Percentiles rank a stretch among this genome's conserved stretches.
Evolutionary conservation across 64 coral and sea anemone species (phyloP).

Genomic region (Porites lutea): DNA sequence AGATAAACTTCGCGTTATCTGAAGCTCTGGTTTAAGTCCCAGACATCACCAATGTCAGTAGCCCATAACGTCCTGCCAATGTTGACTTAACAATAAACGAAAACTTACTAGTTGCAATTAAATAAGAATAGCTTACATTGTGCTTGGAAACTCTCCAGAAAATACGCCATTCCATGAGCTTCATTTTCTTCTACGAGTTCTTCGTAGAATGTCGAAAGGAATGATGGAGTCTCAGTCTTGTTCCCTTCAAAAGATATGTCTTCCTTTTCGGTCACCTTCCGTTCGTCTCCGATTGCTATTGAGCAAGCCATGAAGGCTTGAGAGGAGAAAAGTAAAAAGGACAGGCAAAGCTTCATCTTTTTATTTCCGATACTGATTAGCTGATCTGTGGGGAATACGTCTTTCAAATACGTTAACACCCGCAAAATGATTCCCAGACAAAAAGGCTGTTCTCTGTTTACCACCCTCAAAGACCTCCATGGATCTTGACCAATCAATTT

Average conservation of each 20-base stretch:
- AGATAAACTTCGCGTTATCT: too few relatives aligned
- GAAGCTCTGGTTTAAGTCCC: too few relatives aligned
- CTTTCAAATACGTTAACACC: not conserved
- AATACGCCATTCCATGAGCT: not conserved
- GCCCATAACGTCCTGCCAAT: too few relatives aligned
- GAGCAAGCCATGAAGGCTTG: not conserved
- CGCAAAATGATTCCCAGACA: not conserved
- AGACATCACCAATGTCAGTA: too few relatives aligned
- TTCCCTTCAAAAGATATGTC: not conserved
- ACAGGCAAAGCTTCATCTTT: not conserved
- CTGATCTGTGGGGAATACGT: not conserved
- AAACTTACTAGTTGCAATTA: too few relatives aligned
- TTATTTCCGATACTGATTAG: not conserved
- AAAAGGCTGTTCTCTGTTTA: too few relatives aligned
- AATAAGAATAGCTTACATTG: not conserved
- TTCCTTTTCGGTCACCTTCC: not conserved
- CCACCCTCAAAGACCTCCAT: too few relatives aligned
- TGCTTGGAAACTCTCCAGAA: not conserved
- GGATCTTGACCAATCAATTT: too few relatives aligned
- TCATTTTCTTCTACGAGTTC: not conserved
- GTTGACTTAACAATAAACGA: too few relatives aligned
- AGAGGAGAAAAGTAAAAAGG: not conserved
- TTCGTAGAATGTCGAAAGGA: not conserved
- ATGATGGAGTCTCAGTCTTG: not conserved
- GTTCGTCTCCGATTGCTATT: not conserved